Base-by-base conservation (phyloP, 2,113 vertebrate species). In the Podocnemis expansa region DNA sequence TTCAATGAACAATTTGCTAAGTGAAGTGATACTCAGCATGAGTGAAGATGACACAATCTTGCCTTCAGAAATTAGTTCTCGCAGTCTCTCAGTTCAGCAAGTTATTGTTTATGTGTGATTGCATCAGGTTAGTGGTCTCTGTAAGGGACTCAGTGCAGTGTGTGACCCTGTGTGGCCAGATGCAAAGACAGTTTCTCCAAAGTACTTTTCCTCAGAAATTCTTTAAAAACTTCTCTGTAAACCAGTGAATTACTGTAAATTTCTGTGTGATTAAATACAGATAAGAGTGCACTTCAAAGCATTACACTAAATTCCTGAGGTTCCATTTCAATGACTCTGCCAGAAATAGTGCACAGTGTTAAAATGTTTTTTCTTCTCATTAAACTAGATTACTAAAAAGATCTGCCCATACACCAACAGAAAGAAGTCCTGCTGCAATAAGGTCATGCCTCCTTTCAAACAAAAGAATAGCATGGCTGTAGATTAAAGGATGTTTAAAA, bases 221-320 rank as follows among this genome's bases (percentile, higher is more conserved):
- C 76, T 78, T 80, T 34, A 92, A 91, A 41, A 94, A 93, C 80
- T 89, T 96, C 85, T 75, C 86, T 60, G 86, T 52, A 56, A 95
- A 95, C 73, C 88, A 90, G 31, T 0, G 2, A 92, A 91, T 38
- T 93, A 89, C 92, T 95, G 93, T 91, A 85, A 91, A 93, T 97
- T 93, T 90, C 41, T 34, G 81, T 24, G 88, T 80, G 93, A 97
- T 96, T 97, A 90, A 95, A 90, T 12, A 29, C n/a, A 95, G 97
- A 94, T 97, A 97, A 95, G 80, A 89, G 73, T 13, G 27, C 56
- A 95, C 96, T 97, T 97, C 96, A 97, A 97, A 97, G 96, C 76
- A 80, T 88, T 0, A 0, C 41, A 85, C 41, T 73, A 70, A 93
- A 97, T 97, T 97, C 96, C 94, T 96, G 84, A 95, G 93, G 93